Percentiles rank a stretch among this genome's conserved stretches.
Conservation (phyloP, 2,888 invertebrate species). For the Argyra leucocephala region DNA sequence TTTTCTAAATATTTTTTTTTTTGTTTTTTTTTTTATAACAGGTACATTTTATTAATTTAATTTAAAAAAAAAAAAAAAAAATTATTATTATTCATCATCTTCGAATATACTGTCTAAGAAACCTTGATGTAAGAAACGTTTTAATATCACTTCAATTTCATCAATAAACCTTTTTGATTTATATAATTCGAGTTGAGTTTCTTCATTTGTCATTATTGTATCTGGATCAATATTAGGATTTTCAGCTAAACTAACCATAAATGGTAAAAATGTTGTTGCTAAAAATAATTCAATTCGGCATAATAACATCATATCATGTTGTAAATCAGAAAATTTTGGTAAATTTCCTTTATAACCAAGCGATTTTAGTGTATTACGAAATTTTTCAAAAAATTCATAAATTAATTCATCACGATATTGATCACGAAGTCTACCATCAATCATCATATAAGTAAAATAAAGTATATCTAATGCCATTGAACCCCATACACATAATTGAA, state of each 20-base stretch:
- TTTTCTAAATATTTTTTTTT: no score
- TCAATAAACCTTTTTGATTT: not conserved
- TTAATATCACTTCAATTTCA: not conserved
- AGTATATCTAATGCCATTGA: slow-evolving; percentile 20
- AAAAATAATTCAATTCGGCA: not conserved
- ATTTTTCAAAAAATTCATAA: slow-evolving; percentile 15
- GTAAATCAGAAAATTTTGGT: slow-evolving; percentile 18
- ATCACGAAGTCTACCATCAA: slow-evolving; percentile 15
- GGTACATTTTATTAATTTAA: no score
- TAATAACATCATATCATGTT: slow-evolving; percentile 12
- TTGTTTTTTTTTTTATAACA: no score
- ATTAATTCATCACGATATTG: slow-evolving; percentile 19
- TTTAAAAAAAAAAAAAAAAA: no score
- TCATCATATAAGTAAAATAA: slow-evolving; percentile 17
- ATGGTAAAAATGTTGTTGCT: not conserved
- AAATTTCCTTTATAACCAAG: slow-evolving; percentile 16
- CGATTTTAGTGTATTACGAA: slow-evolving; percentile 15
- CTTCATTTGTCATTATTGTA: not conserved
- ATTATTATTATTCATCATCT: not conserved
- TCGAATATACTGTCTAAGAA: not conserved
- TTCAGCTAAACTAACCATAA: not conserved
- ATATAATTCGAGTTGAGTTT: not conserved
- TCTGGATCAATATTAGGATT: not conserved
- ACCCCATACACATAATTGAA: slow-evolving; percentile 21
- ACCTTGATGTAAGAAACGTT: not conserved